Evolutionary conservation across 2,888 invertebrate species (phyloP).

Genomic region (Serrognathus titanus): DNA sequence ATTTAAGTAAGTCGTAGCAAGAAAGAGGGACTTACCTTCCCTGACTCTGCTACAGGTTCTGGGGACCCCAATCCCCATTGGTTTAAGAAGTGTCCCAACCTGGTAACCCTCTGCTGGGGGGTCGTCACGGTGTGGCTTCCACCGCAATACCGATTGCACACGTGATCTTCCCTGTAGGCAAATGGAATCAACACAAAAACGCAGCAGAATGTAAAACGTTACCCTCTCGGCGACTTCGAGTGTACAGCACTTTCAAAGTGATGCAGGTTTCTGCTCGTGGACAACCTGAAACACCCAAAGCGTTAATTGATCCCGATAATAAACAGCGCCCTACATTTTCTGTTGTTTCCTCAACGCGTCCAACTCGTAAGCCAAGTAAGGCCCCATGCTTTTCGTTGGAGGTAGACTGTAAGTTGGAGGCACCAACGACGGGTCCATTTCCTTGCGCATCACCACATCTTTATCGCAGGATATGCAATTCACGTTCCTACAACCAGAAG

Average conservation of each 20-base stretch:
- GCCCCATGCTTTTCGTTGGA: slow-evolving; percentile 60
- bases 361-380: slow-evolving; percentile 70
- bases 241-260: slow-evolving; percentile 37
- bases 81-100: slow-evolving; percentile 61
- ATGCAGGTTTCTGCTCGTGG: slow-evolving; percentile 43
- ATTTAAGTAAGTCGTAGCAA: too few relatives aligned
- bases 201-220: neutral
- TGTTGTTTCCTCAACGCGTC: slow-evolving; percentile 55
- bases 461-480: slow-evolving; percentile 77
- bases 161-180: slow-evolving; percentile 44
- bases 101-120: slow-evolving; percentile 66
- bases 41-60: too few relatives aligned
- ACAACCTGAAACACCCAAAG: slow-evolving; percentile 31
- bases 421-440: slow-evolving; percentile 50
- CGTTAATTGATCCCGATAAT: neutral
- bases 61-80: slow-evolving; percentile 61
- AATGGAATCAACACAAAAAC: neutral
- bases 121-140: slow-evolving; percentile 73
- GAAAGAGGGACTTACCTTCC: too few relatives aligned
- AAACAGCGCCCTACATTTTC: slow-evolving; percentile 43
- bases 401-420: slow-evolving; percentile 56
- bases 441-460: slow-evolving; percentile 66
- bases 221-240: slow-evolving; percentile 18
- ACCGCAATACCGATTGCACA: slow-evolving; percentile 74
- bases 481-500: slow-evolving; percentile 57